Evolutionary conservation across 2,797 vertebrate genomes (phyloP), one percentile per base, ranked within the genome.

Genomic region (Tympanoctomys barrerae): DNA sequence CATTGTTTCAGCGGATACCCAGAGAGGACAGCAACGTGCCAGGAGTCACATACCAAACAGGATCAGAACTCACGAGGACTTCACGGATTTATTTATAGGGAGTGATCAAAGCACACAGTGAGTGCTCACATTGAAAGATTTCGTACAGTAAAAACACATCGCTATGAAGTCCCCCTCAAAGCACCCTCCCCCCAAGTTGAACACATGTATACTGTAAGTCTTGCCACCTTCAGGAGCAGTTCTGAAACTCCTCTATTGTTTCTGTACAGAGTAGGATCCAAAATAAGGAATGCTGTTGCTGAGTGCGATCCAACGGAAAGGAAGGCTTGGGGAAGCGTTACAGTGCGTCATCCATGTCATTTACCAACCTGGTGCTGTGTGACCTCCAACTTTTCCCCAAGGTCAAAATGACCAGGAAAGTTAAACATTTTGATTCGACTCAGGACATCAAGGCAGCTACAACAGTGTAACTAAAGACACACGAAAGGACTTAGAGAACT

Each of bases 11-110:
- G 75, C 85, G 98, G 97, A 94, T 66, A 96, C 42, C 62, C 80
- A 75, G 18, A 89, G 57, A 90, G 70, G 26, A 97, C 33, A 96
- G 85, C 68, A 82, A 94, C 42, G 52, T 62, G 89, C 79, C 90
- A 90, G 82, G 94, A 95, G 96, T 96, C 97, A 96, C 1, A 2
- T 77, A 97, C 96, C 14, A 92, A 73, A 66, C 1, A 59, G 61
- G 42, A 84, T 31, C 46, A 36, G 59, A 85, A 91, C 57, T 39
- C 68, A 54, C 0, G 4, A 70, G 68, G 24, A 70, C 46, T 80
- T 62, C 42, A 10, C 2, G 42, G 49, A 21, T 12, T 16, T 42
- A 52, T 79, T 13, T 7, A 21, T 21, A 36, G 42, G 39, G 12
- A 42, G 39, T 26, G 22, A 42, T 73, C 71, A 73, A 42, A 73